These are phyloP conservation scores for Calliscelio sp. DNA, from an alignment of 2,888 invertebrate genomes.

Conservation along the genomic window DNA sequence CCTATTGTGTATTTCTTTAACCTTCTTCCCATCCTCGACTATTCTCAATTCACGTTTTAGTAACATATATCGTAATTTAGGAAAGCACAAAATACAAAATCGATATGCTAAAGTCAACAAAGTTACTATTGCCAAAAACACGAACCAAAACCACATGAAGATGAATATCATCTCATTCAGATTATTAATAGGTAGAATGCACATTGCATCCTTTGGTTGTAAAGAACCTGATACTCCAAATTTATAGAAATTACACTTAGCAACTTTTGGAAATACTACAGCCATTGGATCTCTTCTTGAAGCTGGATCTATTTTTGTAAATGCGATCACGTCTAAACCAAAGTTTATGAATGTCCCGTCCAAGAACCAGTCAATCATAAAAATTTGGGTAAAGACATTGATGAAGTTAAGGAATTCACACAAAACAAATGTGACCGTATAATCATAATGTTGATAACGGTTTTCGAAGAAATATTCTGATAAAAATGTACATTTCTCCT, in stretches of 20 bases:
- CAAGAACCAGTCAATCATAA: neutral
- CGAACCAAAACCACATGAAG: constrained; percentile 7
- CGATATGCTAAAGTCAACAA: neutral
- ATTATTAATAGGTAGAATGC: neutral
- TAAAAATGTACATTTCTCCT: neutral
- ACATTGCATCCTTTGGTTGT: neutral
- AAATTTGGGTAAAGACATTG: neutral
- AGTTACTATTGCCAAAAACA: neutral
- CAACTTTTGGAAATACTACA: neutral
- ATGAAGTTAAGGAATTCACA: neutral
- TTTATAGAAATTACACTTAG: neutral
- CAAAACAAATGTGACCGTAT: too few species aligned
- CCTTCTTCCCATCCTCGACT: neutral
- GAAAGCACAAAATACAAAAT: neutral
- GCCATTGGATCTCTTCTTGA: neutral
- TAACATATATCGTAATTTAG: neutral
- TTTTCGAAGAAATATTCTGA: too few species aligned
- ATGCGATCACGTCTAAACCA: neutral
- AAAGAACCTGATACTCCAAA: neutral
- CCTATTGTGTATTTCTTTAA: neutral
- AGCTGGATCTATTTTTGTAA: neutral
- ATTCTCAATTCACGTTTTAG: neutral
- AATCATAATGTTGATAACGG: too few species aligned
- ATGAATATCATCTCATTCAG: neutral
- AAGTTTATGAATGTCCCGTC: neutral